Percentiles rank a stretch among this genome's conserved stretches.
phyloP scores from a whole-genome alignment of 2,113 vertebrate genomes.

The Pelobates fuscus region DNA sequence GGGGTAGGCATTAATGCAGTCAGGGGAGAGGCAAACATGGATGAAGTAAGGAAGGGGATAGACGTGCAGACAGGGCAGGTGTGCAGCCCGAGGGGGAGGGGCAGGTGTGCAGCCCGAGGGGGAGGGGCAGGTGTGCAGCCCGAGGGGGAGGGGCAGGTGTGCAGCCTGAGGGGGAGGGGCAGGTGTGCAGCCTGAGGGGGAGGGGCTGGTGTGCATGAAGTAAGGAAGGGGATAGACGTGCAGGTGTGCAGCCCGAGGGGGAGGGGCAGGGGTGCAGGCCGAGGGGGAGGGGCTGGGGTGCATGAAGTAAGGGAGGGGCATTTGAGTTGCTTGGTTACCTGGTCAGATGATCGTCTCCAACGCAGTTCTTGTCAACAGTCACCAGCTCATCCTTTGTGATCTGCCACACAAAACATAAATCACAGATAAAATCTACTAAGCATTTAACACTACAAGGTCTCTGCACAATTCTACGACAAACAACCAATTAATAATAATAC shows the following conservation, averaged over 20 bases:
- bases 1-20: no score
- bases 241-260: neutral
- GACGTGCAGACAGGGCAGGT: no score
- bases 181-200: neutral
- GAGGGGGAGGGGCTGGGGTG: neutral
- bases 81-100: neutral
- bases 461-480: neutral
- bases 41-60: no score
- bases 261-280: neutral
- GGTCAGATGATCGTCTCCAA: conserved; percentile 71
- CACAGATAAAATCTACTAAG: neutral
- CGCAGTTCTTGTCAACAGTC: conserved; percentile 75
- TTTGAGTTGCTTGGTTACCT: conserved; percentile 70
- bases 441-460: rapidly evolving
- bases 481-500: neutral
- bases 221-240: neutral
- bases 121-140: neutral
- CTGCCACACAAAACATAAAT: conserved; percentile 62
- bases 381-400: conserved; percentile 70
- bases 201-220: neutral
- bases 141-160: neutral
- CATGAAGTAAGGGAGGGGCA: neutral
- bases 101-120: neutral
- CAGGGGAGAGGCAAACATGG: no score
- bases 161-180: neutral